A percentile compares a stretch with the other conserved stretches of the same genome.
These are phyloP conservation scores for Lagenorhynchus albirostris DNA, from an alignment of 2,113 vertebrate species.

Conservation along the genomic window DNA sequence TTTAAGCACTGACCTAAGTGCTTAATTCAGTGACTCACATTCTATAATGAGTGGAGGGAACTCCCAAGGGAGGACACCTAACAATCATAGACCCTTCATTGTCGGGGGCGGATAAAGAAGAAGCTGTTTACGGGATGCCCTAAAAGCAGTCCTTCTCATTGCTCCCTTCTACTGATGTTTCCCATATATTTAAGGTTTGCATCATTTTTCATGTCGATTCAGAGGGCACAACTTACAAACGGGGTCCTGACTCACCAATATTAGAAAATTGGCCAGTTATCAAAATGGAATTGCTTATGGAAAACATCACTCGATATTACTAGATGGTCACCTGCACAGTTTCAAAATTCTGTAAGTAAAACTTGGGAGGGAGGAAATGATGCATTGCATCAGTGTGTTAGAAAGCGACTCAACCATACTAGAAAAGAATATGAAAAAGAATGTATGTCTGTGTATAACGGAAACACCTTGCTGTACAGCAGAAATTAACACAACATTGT, in stretches of 20 bases:
- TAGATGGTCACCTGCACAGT: neutral
- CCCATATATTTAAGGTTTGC: neutral
- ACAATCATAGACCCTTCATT: neutral
- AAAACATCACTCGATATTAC: neutral
- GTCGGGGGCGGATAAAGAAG: fast-evolving
- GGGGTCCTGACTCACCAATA: neutral
- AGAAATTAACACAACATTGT: neutral
- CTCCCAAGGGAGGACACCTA: neutral
- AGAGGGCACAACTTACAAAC: neutral
- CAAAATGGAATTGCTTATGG: neutral
- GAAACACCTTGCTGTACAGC: neutral
- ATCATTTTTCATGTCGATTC: neutral
- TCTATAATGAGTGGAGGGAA: neutral
- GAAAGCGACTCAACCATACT: neutral
- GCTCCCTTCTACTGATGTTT: neutral
- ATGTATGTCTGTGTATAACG: neutral
- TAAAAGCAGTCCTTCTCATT: neutral
- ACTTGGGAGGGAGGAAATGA: neutral
- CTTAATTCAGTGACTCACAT: neutral
- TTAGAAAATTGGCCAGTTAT: neutral
- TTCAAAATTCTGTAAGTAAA: neutral
- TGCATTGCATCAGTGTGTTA: neutral
- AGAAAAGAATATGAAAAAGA: neutral
- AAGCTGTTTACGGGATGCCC: neutral
- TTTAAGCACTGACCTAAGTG: neutral